Percentiles rank a stretch among this genome's conserved stretches.
Evolutionary conservation across 2,888 invertebrate genomes (phyloP).

Genomic region (Agapostemon virescens): DNA sequence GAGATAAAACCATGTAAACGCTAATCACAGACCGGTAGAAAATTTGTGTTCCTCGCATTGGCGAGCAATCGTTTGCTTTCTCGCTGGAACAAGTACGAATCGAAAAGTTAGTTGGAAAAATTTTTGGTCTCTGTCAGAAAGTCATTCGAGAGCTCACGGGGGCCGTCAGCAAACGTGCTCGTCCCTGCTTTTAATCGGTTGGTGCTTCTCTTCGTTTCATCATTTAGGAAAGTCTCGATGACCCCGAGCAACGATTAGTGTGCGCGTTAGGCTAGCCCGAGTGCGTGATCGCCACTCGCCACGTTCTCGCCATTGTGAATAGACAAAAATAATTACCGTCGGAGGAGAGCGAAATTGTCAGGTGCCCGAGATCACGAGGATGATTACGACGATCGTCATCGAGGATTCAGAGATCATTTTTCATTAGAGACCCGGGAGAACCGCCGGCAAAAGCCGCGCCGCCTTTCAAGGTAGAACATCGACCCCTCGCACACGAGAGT

Average conservation of each 20-base stretch:
- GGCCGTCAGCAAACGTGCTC: background rate
- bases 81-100: background rate
- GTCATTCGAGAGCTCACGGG: background rate
- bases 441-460: conserved; percentile 49
- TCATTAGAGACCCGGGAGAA: background rate
- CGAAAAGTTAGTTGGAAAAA: background rate
- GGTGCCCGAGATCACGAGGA: conserved; percentile 25
- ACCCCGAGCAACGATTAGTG: conserved; percentile 33
- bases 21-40: background rate
- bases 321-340: conserved; percentile 18
- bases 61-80: background rate
- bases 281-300: background rate
- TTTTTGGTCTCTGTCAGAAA: background rate
- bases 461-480: conserved; percentile 57
- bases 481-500: conserved; percentile 67
- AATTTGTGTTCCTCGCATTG: background rate
- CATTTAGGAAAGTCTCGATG: conserved; percentile 9
- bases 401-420: conserved; percentile 15
- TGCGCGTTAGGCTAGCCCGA: conserved; percentile 54
- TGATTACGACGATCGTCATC: conserved; percentile 3
- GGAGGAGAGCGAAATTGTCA: conserved; percentile 16
- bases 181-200: too few relatives aligned
- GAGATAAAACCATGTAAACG: background rate
- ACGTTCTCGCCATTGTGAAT: conserved; percentile 22
- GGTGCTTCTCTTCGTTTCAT: conserved; percentile 4